phyloP scores from a whole-genome alignment of 2,797 vertebrate species.

The Chelmon rostratus region DNA sequence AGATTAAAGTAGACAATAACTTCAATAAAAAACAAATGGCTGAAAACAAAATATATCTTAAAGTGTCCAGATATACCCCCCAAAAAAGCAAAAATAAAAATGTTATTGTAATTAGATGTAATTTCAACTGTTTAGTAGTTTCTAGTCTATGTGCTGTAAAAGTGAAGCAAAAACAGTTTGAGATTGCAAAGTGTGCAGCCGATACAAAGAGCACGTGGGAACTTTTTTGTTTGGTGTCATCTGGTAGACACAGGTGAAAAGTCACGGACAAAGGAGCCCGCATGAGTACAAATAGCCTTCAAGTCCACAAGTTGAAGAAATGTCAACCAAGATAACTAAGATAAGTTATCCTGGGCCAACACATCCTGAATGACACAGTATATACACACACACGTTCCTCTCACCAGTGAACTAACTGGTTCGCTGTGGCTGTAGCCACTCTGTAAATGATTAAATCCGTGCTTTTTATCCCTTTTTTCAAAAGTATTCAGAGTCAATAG shows the following conservation, averaged over 20 bases:
- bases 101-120: too few relatives aligned
- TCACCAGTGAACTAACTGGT: neutral
- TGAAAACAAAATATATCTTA: neutral
- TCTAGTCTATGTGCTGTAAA: neutral
- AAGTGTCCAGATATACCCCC: neutral
- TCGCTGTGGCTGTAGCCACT: neutral
- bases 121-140: neutral
- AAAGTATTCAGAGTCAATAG: neutral
- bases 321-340: neutral
- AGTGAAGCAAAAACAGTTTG: neutral
- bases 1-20: neutral
- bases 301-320: neutral
- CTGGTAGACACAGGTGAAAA: constrained; percentile 30
- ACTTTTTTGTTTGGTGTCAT: constrained; percentile 8
- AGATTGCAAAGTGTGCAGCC: neutral
- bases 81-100: too few relatives aligned
- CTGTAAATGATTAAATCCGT: neutral
- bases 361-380: neutral
- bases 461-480: neutral
- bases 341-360: neutral
- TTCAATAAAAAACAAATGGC: neutral
- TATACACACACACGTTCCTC: neutral
- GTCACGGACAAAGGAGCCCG: constrained; percentile 6
- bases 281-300: neutral
- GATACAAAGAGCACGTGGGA: neutral